Evolutionary conservation across 1,140 invertebrate genomes (phyloP).

Genomic region (Leptopilina clavipes): DNA sequence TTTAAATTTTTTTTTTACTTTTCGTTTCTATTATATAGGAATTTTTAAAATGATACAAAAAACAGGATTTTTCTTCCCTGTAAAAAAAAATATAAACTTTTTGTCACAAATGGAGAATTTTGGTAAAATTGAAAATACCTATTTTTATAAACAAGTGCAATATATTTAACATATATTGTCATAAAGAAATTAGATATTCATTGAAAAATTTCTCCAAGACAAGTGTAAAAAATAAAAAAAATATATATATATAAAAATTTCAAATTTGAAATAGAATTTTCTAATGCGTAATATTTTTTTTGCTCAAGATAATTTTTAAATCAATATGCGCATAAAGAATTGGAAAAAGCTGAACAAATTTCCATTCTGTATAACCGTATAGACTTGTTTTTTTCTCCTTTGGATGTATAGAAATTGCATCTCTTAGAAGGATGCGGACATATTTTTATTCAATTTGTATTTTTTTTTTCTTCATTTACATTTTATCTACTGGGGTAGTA

Average conservation of each 20-base stretch:
- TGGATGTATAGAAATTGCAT: background rate
- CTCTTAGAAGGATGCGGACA: conserved; percentile 7
- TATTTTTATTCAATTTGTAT: background rate
- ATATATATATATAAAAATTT: background rate
- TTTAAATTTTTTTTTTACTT: no score
- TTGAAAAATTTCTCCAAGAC: background rate
- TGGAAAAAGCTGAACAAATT: background rate
- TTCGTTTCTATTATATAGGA: no score
- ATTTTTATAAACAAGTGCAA: background rate
- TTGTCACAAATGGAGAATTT: no score
- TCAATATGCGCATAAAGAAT: conserved; percentile 12
- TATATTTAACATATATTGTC: background rate
- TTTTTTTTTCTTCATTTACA: no score
- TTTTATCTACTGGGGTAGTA: no score
- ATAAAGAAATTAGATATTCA: background rate
- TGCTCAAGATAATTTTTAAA: background rate
- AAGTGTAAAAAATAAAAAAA: no score
- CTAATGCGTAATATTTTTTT: conserved; percentile 2
- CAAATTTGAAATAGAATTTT: background rate
- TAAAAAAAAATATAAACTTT: no score
- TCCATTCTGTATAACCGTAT: conserved; percentile 13
- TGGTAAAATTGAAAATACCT: no score
- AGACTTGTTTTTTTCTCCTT: conserved; percentile 5
- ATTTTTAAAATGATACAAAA: no score
- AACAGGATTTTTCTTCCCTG: no score